phyloP scores from a whole-genome alignment of 1,140 invertebrate genomes.

The Hermetia illucens region DNA sequence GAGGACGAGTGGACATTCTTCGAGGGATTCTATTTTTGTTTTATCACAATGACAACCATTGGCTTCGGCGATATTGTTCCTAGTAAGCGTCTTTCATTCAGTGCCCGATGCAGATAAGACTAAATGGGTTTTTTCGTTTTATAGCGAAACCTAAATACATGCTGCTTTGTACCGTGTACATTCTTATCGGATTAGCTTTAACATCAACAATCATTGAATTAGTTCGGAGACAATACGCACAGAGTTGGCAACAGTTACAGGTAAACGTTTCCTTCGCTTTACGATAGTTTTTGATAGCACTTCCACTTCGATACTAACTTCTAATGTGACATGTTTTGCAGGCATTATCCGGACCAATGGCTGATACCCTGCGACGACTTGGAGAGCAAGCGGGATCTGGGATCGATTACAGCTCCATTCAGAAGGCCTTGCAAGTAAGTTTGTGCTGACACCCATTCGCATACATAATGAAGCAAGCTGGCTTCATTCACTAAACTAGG shows the following conservation, averaged over 20 bases:
- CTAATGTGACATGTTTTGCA: slow-evolving; percentile 24
- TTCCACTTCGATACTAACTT: not conserved
- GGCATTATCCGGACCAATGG: slow-evolving; percentile 60
- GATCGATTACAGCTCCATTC: slow-evolving; percentile 50
- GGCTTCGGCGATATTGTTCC: slow-evolving; percentile 86
- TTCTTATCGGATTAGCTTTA: slow-evolving; percentile 82
- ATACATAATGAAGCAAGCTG: no score
- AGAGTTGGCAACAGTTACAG: slow-evolving; percentile 62
- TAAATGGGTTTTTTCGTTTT: slow-evolving; percentile 12
- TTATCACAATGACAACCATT: slow-evolving; percentile 90
- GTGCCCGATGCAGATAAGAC: no score
- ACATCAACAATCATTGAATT: slow-evolving; percentile 91
- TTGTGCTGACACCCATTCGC: no score
- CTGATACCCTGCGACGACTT: slow-evolving; percentile 57
- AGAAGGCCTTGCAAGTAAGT: slow-evolving; percentile 47
- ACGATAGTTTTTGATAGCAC: no score
- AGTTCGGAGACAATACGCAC: slow-evolving; percentile 67
- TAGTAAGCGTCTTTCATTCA: slow-evolving; percentile 39
- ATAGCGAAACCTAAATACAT: slow-evolving; percentile 75
- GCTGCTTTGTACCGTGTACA: slow-evolving; percentile 80
- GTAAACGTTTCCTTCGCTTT: no score
- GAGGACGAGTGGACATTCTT: slow-evolving; percentile 83
- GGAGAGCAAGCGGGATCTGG: slow-evolving; percentile 52
- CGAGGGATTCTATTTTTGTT: slow-evolving; percentile 88
- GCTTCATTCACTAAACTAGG: no score